Base-by-base conservation (phyloP, 2,113 vertebrate species). In the Platysteira castanea region DNA sequence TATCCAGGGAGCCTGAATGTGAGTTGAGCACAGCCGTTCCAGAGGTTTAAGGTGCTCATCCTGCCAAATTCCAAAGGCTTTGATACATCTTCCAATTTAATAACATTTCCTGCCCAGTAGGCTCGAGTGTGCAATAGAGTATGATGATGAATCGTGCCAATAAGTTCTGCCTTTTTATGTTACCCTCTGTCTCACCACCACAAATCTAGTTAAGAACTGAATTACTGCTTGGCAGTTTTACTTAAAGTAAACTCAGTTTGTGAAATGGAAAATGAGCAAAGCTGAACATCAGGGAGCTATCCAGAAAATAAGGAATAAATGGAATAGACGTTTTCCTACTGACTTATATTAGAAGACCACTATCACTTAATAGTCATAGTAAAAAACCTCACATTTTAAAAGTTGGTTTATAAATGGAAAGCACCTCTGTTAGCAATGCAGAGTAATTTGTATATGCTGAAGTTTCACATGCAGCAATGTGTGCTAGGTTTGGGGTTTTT, bases 141-240 rank as follows among this genome's bases (percentile, higher is more conserved):
- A 86, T 42, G 33, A 70, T 88, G 90, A 95, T 92, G 88, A 93
- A 96, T 90, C 0, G 1, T 70, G 79, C 79, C 82, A 96, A 84
- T 94, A 94, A 78, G 64, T 90, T 93, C 83, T 95, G 56, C 71
- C 64, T 94, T 93, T 94, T 91, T 94, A 65, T 88, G 83, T 84
- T 49, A 69, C 42, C 67, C 54, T 91, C 63, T 91, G 71, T 89
- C 79, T 93, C 68, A 93, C 60, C 54, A 84, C 85, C 79, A 63
- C 92, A 93, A 94, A 92, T 93, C 79, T 71, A 63, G 42, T 94
- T 93, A 96, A 78, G 83, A 90, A 67, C 85, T 95, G 88, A 96
- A 93, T 92, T 94, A 90, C 60, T 74, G 71, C 68, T 95, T 75
- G 37, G 68, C 89, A 81, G 68, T 70, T 95, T 63, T 75, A 78